These are phyloP conservation scores for Nautilus pompilius DNA, from an alignment of 1,140 invertebrate species.

Conservation along the genomic window DNA sequence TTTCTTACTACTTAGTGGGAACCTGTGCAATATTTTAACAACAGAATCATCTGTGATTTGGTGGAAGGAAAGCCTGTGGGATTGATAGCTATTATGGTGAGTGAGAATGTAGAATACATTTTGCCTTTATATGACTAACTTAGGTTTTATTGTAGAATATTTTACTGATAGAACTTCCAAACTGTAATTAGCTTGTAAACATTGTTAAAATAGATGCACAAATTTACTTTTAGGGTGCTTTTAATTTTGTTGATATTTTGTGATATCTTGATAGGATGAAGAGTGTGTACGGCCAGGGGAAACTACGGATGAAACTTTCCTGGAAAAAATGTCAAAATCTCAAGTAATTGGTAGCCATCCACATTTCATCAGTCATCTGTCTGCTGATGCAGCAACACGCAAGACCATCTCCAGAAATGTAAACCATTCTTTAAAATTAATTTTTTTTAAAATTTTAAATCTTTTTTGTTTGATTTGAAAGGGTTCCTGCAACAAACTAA, in stretches of 20 bases:
- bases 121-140: too few species aligned
- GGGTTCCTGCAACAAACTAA: too few species aligned
- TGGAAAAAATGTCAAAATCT: conserved; percentile 73
- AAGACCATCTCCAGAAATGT: conserved; percentile 80
- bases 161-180: too few species aligned
- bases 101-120: conserved; percentile 5
- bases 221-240: neutral
- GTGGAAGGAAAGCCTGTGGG: conserved; percentile 88
- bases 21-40: conserved; percentile 82
- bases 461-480: too few species aligned
- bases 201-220: neutral
- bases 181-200: too few species aligned
- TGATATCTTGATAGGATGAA: conserved; percentile 69
- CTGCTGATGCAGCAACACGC: conserved; percentile 70
- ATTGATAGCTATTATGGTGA: conserved; percentile 43
- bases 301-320: conserved; percentile 76
- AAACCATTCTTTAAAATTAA: too few species aligned
- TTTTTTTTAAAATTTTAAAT: too few species aligned
- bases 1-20: conserved; percentile 61
- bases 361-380: conserved; percentile 78
- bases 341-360: conserved; percentile 69
- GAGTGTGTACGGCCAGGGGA: conserved; percentile 88
- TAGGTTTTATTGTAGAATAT: too few species aligned
- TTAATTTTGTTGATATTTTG: neutral
- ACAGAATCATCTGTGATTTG: conserved; percentile 88